phyloP scores from a whole-genome alignment of 2,888 invertebrate species.

The Latrodectus elegans region DNA sequence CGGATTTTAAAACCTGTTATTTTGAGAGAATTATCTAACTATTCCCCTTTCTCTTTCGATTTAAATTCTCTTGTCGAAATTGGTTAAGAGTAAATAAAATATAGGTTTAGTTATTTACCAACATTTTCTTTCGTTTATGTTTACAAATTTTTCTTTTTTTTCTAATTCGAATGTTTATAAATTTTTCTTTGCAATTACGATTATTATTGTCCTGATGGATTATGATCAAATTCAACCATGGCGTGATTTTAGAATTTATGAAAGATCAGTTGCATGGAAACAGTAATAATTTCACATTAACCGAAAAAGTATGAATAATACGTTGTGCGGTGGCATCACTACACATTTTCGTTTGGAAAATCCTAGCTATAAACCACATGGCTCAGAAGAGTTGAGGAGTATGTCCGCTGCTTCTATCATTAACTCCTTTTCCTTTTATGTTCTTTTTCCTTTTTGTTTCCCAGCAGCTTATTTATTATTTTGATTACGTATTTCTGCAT shows the following conservation, averaged over 20 bases:
- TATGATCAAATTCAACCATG: not conserved
- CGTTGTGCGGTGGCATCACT: conserved; percentile 11
- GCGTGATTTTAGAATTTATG: conserved; percentile 28
- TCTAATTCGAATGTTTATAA: not conserved
- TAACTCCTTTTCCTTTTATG: conserved; percentile 46
- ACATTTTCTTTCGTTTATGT: too few relatives aligned
- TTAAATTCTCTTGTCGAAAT: too few relatives aligned
- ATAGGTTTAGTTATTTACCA: too few relatives aligned
- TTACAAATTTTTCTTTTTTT: not conserved
- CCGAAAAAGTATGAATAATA: conserved; percentile 51
- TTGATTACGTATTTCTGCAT: conserved; percentile 56
- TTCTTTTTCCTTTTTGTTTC: not conserved
- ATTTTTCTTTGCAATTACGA: not conserved
- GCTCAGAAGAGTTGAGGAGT: conserved; percentile 11
- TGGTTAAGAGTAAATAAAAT: too few relatives aligned
- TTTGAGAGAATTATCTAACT: too few relatives aligned
- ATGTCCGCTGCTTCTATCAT: conserved; percentile 18
- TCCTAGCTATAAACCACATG: conserved; percentile 47
- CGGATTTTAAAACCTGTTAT: too few relatives aligned
- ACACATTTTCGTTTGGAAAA: conserved; percentile 28
- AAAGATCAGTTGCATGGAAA: conserved; percentile 13
- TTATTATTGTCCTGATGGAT: conserved; percentile 18
- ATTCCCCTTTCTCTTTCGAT: too few relatives aligned
- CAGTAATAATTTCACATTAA: conserved; percentile 53
- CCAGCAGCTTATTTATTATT: conserved; percentile 36